Evolutionary conservation across 2,888 invertebrate genomes (phyloP), one percentile per base, ranked within the genome.

Genomic region (Drosophila atroscutellata): DNA sequence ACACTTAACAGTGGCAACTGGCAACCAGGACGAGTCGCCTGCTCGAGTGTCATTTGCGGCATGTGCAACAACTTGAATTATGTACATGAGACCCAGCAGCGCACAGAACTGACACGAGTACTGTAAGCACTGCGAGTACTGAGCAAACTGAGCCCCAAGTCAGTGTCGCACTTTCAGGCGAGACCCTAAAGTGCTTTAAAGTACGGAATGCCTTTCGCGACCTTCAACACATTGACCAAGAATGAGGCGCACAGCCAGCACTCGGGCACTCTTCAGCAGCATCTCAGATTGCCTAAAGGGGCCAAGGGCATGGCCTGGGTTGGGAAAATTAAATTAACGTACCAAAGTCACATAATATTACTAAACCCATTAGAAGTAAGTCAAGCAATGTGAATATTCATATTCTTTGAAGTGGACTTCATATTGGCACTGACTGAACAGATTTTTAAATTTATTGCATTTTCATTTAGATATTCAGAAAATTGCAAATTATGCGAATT

Each of bases 21-120:
- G 45, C 24, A 45, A 45, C 34, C 65, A 64, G 71, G 66, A 70
- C 74, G 42, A 58, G 42, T 34, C 37, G 69, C 42, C 67, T 34
- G 50, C 74, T 81, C 61, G 75, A 82, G 79, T 80, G 82, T 79
- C 79, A 80, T 84, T 72, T 81, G 81, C 50, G 86, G 90, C 85
- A 85, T 90, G 85, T 90, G 85, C 85, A 85, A 90, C 85, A 90
- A 86, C 85, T 85, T 85, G 85, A 85, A 90, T 90, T 85, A 85
- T 90, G 90, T 73, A 90, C 90, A 90, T 72, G 89, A 90, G 81
- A 37, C 57, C 51, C 60, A 37, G 26, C 24, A 65, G 36, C 87
- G 72, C 30, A 49, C 62, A 54, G 36, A 26, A 30, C 13, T 45
- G 45, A 24, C 50, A 51, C 55, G 30, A 58, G 32, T 15, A 42